phyloP scores from a whole-genome alignment of 1,140 invertebrate species.

The Babylonia areolata region DNA sequence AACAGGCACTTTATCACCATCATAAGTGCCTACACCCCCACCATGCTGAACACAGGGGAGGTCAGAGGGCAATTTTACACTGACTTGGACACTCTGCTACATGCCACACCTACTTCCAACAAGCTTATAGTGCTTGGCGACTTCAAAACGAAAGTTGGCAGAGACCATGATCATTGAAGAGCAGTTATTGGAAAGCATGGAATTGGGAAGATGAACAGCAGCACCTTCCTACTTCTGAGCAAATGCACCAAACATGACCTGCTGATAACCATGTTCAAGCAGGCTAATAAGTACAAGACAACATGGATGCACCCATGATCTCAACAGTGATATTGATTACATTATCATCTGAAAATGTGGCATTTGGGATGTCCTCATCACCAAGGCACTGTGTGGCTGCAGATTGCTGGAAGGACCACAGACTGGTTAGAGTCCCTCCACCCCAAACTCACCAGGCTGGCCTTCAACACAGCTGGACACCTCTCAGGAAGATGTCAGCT shows the following conservation, averaged over 20 bases:
- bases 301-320: slow-evolving; percentile 46
- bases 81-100: no score
- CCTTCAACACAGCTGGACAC: background rate
- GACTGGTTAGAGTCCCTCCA: slow-evolving; percentile 24
- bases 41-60: no score
- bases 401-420: slow-evolving; percentile 50
- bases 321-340: slow-evolving; percentile 51
- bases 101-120: no score
- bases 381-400: slow-evolving; percentile 46
- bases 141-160: slow-evolving; percentile 20
- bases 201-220: slow-evolving; percentile 49
- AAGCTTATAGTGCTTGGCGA: no score
- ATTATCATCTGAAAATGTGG: slow-evolving; percentile 37
- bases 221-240: slow-evolving; percentile 42
- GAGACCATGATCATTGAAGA: slow-evolving; percentile 35
- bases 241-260: slow-evolving; percentile 42
- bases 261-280: slow-evolving; percentile 47
- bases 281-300: slow-evolving; percentile 39
- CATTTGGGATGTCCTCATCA: slow-evolving; percentile 32
- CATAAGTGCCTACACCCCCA: no score
- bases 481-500: background rate
- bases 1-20: background rate
- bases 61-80: no score
- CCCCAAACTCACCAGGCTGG: no score
- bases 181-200: slow-evolving; percentile 48